Evolutionary conservation across 2,888 invertebrate species (phyloP).

Genomic region (Teleogryllus oceanicus): DNA sequence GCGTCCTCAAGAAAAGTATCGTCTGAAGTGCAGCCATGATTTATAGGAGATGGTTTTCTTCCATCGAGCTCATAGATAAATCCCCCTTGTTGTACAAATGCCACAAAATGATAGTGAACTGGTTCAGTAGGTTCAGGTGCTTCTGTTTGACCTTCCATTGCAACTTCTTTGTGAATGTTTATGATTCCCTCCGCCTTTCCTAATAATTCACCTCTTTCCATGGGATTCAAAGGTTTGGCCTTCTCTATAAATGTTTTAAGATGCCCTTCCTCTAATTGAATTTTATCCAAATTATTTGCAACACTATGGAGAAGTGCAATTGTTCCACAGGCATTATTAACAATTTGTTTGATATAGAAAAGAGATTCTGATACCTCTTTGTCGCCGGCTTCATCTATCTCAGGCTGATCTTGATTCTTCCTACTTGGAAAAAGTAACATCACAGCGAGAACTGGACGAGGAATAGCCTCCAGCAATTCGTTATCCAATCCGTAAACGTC

Average conservation of each 20-base stretch:
- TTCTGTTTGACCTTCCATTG: conserved; percentile 88
- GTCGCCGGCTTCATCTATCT: conserved; percentile 62
- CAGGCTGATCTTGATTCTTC: conserved; percentile 53
- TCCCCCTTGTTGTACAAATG: conserved; percentile 79
- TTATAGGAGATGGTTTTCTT: conserved; percentile 73
- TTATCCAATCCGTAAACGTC: conserved; percentile 91
- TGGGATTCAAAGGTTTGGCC: conserved; percentile 63
- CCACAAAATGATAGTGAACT: conserved; percentile 85
- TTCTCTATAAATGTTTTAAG: conserved; percentile 75
- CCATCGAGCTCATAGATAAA: conserved; percentile 84
- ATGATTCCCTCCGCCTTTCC: conserved; percentile 70
- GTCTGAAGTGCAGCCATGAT: conserved; percentile 74
- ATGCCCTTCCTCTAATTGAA: conserved; percentile 65
- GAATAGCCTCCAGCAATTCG: conserved; percentile 81
- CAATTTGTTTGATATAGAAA: conserved; percentile 85
- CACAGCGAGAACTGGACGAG: conserved; percentile 80
- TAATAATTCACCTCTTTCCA: conserved; percentile 70
- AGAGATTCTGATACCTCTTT: conserved; percentile 64
- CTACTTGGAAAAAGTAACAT: conserved; percentile 84
- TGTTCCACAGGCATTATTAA: conserved; percentile 95
- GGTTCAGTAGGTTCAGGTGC: conserved; percentile 73
- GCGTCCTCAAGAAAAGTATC: conserved; percentile 80
- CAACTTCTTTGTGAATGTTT: conserved; percentile 77
- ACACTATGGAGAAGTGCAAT: conserved; percentile 91
- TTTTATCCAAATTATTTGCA: conserved; percentile 80